Evolutionary conservation across 1,140 invertebrate species (phyloP).

Genomic region (Bacillus rossius): DNA sequence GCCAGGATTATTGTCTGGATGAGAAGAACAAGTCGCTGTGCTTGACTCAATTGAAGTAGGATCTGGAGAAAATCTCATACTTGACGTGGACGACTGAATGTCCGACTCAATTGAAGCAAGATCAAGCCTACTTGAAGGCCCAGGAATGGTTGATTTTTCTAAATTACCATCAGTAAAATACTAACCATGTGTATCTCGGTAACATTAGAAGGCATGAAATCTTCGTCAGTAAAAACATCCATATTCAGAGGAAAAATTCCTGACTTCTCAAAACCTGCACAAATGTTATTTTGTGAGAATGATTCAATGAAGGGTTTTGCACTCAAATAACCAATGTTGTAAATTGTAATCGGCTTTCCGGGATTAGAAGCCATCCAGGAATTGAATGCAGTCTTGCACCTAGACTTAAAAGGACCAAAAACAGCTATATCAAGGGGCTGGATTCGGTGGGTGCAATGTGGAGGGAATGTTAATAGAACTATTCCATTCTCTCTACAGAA

Average conservation of each 20-base stretch:
- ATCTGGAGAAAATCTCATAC: not conserved
- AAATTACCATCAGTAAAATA: not conserved
- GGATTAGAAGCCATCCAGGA: slow-evolving; percentile 29
- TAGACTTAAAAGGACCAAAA: slow-evolving; percentile 35
- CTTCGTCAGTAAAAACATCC: slow-evolving; percentile 29
- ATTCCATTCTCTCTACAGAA: slow-evolving; percentile 30
- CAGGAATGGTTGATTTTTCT: not conserved
- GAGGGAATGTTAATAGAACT: slow-evolving; percentile 30
- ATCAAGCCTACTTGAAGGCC: not conserved
- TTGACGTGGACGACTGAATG: not conserved
- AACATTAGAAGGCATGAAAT: slow-evolving; percentile 34
- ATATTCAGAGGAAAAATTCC: slow-evolving; percentile 30
- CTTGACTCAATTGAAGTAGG: not conserved
- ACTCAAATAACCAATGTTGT: slow-evolving; percentile 30
- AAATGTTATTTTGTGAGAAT: slow-evolving; percentile 33
- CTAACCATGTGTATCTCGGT: slow-evolving; percentile 28
- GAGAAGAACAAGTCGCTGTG: not conserved
- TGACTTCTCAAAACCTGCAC: slow-evolving; percentile 23
- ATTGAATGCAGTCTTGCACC: slow-evolving; percentile 41
- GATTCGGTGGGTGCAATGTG: slow-evolving; percentile 34
- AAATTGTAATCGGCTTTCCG: slow-evolving; percentile 30
- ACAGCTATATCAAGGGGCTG: slow-evolving; percentile 40
- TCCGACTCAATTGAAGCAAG: not conserved
- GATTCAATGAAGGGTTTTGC: slow-evolving; percentile 23
- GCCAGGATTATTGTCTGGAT: not conserved